A percentile compares a stretch with the other conserved stretches of the same genome.
phyloP scores from a whole-genome alignment of 2,888 invertebrate species.

The Cryptus armator region DNA sequence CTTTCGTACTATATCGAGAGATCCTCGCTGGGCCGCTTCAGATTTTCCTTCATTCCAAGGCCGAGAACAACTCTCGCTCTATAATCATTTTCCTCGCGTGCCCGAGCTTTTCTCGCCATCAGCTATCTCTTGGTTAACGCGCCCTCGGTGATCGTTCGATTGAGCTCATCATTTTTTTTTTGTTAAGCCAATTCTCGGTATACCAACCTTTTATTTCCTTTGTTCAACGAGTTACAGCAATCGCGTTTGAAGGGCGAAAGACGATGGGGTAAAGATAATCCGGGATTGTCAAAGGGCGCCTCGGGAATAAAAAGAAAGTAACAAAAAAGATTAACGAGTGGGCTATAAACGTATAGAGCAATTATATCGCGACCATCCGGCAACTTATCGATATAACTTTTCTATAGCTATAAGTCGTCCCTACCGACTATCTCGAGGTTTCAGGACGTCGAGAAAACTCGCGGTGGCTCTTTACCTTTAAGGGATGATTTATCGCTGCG shows the following conservation, averaged over 20 bases:
- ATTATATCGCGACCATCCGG: not conserved
- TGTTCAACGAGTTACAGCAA: not conserved
- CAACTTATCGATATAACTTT: not conserved
- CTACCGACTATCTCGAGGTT: not conserved
- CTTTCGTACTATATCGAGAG: constrained; percentile 21
- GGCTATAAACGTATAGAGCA: constrained; percentile 1
- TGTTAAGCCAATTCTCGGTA: constrained; percentile 33
- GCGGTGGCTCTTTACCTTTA: not conserved
- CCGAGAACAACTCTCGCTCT: constrained; percentile 24
- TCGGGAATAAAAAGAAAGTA: not conserved
- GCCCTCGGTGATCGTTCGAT: constrained; percentile 57
- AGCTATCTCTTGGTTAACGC: constrained; percentile 34
- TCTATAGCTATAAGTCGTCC: not conserved
- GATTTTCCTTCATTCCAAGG: constrained; percentile 54
- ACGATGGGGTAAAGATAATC: not conserved
- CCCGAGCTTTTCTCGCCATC: constrained; percentile 16
- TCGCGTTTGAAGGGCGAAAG: not conserved
- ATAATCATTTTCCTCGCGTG: constrained; percentile 1
- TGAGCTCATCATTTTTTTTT: constrained; percentile 54
- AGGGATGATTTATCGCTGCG: not conserved
- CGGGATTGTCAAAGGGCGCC: constrained; percentile 25
- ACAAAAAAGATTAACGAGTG: constrained; percentile 19
- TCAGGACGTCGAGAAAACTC: not conserved
- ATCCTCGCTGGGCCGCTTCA: not conserved
- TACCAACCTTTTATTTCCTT: not conserved